phyloP scores from a whole-genome alignment of 1,140 invertebrate genomes.

The Philopotamus ludificatus region DNA sequence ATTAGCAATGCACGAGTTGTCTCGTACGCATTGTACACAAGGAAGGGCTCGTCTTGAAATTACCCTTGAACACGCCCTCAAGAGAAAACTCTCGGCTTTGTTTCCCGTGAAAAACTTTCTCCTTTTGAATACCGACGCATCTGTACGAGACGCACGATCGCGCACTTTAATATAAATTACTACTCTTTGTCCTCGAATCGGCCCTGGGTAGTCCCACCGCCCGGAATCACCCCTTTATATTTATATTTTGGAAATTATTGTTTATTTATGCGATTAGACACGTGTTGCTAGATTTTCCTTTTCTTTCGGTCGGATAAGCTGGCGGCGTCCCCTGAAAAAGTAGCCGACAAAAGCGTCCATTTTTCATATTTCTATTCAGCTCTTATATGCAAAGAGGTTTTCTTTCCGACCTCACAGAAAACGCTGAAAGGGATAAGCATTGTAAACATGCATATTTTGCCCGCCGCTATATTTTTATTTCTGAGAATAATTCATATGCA shows the following conservation, averaged over 20 bases:
- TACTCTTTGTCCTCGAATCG: background rate
- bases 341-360: background rate
- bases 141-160: slow-evolving; percentile 10
- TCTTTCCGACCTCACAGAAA: background rate
- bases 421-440: background rate
- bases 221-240: too few species aligned
- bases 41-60: background rate
- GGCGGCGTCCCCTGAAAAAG: background rate
- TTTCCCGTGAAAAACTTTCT: slow-evolving; percentile 1
- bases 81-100: background rate
- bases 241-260: too few species aligned
- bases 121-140: slow-evolving; percentile 9
- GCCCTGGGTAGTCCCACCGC: background rate
- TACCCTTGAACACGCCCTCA: slow-evolving; percentile 3
- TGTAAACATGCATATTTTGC: slow-evolving; percentile 1
- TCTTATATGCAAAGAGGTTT: background rate
- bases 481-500: too few species aligned
- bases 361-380: slow-evolving; percentile 5
- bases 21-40: too few species aligned
- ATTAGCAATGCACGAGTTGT: too few species aligned
- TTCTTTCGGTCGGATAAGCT: slow-evolving; percentile 4
- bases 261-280: background rate
- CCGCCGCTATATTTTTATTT: too few species aligned
- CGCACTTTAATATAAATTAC: slow-evolving; percentile 12
- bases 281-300: background rate